Percentiles rank a stretch among this genome's conserved stretches.
Evolutionary conservation across 2,113 vertebrate species (phyloP).

Genomic region (Xenus cinereus): DNA sequence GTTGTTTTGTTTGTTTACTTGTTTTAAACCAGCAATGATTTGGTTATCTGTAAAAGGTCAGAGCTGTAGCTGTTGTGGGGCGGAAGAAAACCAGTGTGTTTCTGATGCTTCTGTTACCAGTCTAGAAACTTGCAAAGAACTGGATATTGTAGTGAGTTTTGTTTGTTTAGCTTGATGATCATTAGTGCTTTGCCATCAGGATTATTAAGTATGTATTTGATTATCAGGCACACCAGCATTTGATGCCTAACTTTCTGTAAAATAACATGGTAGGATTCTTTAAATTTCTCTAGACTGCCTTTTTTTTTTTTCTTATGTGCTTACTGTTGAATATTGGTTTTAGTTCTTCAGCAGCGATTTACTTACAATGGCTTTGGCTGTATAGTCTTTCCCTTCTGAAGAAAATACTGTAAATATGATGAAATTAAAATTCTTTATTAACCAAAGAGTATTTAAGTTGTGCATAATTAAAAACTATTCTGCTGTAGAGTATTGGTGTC

Average conservation of each 20-base stretch:
- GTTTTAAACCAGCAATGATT: neutral
- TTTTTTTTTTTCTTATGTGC: too few species aligned
- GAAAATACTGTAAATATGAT: neutral
- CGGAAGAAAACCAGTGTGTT: neutral
- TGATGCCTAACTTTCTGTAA: neutral
- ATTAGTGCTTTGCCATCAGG: neutral
- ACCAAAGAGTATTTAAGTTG: neutral
- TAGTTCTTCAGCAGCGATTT: neutral
- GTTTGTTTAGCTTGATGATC: neutral
- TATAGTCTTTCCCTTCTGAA: neutral
- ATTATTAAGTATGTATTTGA: neutral
- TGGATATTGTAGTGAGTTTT: neutral
- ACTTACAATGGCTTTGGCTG: neutral
- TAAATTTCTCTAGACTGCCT: neutral
- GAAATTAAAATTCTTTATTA: neutral
- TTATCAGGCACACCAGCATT: neutral
- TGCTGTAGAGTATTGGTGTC: neutral
- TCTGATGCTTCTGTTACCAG: neutral
- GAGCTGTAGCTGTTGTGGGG: neutral
- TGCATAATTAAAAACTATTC: neutral
- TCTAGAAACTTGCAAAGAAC: neutral
- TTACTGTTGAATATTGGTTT: neutral
- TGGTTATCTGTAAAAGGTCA: neutral
- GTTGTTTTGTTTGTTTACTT: neutral
- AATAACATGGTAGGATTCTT: neutral